A percentile compares a stretch with the other conserved stretches of the same genome.
These are phyloP conservation scores for Diadegma fenestrale DNA, from an alignment of 2,888 invertebrate genomes.

Conservation along the genomic window DNA sequence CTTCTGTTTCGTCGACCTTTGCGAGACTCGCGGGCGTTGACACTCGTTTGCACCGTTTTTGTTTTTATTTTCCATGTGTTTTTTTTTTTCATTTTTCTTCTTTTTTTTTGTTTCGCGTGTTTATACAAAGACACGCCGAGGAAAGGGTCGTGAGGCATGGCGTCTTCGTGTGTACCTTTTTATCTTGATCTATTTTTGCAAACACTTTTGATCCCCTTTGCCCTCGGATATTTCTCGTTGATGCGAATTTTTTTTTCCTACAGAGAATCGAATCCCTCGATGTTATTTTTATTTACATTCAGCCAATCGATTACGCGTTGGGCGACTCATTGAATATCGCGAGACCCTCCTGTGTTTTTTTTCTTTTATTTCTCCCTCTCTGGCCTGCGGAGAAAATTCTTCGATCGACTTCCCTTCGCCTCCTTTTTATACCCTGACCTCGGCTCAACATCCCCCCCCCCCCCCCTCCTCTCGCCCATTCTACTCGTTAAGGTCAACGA, in stretches of 20 bases:
- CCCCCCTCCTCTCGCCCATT: too few relatives aligned
- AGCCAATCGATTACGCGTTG: not conserved
- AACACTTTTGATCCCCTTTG: slow-evolving; percentile 17
- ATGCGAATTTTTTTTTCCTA: not conserved
- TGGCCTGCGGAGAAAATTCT: slow-evolving; percentile 1
- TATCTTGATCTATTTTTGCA: slow-evolving; percentile 21
- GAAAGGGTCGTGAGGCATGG: slow-evolving; percentile 71
- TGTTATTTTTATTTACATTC: slow-evolving; percentile 3
- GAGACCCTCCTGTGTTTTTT: too few relatives aligned
- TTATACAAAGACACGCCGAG: not conserved
- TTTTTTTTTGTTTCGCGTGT: slow-evolving; percentile 19
- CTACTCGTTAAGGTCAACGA: slow-evolving; percentile 1
- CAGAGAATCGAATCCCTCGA: not conserved
- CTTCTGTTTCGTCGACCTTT: not conserved
- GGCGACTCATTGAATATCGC: slow-evolving; percentile 6
- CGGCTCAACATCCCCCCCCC: not conserved
- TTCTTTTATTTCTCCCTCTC: not conserved
- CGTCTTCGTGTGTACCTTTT: slow-evolving; percentile 62
- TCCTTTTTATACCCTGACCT: not conserved
- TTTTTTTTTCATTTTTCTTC: not conserved
- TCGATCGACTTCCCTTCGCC: not conserved
- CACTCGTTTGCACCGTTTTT: slow-evolving; percentile 57
- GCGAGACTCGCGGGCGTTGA: slow-evolving; percentile 1
- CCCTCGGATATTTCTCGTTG: not conserved
- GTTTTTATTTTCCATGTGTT: not conserved